Conservation (phyloP, 2,113 vertebrate species). For the Erpornis zantholeuca region DNA sequence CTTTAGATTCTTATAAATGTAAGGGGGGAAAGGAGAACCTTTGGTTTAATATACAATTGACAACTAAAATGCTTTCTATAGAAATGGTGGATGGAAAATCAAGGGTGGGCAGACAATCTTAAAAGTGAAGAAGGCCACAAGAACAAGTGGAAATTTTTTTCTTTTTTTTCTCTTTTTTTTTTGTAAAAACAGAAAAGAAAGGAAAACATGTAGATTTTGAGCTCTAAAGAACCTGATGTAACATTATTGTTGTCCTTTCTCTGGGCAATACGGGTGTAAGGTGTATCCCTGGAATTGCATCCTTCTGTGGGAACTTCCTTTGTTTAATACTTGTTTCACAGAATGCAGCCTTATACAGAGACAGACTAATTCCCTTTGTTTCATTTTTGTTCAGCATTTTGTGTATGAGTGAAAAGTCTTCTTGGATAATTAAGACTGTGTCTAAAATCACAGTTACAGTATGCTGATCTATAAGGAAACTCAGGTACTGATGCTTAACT, state of each 20-base stretch:
- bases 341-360: conserved; percentile 32
- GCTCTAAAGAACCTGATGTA: conserved; percentile 55
- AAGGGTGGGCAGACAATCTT: conserved; percentile 73
- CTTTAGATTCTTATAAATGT: conserved; percentile 83
- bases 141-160: conserved; percentile 70
- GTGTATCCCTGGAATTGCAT: conserved; percentile 45
- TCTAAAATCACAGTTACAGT: conserved; percentile 36
- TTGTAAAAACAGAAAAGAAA: neutral
- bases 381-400: conserved; percentile 53
- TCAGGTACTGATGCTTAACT: conserved; percentile 68
- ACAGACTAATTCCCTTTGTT: conserved; percentile 50
- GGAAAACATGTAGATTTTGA: conserved; percentile 54
- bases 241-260: conserved; percentile 67
- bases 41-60: conserved; percentile 60
- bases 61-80: conserved; percentile 63
- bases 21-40: conserved; percentile 70
- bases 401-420: conserved; percentile 58
- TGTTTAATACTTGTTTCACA: conserved; percentile 59
- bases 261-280: conserved; percentile 62
- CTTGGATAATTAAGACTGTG: conserved; percentile 50
- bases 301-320: conserved; percentile 26
- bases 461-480: conserved; percentile 50
- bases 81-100: conserved; percentile 66
- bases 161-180: neutral
- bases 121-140: conserved; percentile 85